Conservation (phyloP, 2,113 vertebrate genomes). For the Dipodomys spectabilis region DNA sequence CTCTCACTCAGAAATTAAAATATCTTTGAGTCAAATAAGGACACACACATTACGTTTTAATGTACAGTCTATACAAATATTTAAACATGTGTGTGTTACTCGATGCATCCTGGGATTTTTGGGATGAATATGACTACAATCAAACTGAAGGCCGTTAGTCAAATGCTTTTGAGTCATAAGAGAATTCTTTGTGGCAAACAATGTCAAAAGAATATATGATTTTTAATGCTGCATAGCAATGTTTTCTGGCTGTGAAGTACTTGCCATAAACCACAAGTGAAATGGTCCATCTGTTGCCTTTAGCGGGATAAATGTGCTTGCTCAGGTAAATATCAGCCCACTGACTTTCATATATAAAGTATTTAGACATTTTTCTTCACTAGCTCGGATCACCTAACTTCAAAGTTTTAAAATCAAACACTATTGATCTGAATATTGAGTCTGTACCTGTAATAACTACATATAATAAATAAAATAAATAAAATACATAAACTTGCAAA, state of each 20-base stretch:
- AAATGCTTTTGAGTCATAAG: neutral
- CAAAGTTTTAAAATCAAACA: conserved; percentile 34
- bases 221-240: neutral
- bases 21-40: conserved; percentile 27
- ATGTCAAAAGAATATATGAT: neutral
- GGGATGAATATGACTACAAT: conserved; percentile 38
- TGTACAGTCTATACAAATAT: neutral
- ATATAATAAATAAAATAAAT: neutral
- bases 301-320: conserved; percentile 26
- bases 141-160: conserved; percentile 48
- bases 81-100: conserved; percentile 39
- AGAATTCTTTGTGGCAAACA: neutral
- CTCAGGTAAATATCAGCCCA: neutral
- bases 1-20: neutral
- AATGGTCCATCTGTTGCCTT: neutral
- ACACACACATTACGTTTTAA: neutral
- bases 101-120: conserved; percentile 37
- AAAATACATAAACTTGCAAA: neutral
- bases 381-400: neutral
- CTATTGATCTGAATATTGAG: neutral
- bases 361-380: neutral
- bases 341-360: neutral
- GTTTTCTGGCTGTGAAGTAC: neutral
- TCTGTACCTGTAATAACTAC: neutral
- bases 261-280: neutral